These are phyloP conservation scores for Orius laevigatus DNA, from an alignment of 1,140 invertebrate species.

Conservation along the genomic window DNA sequence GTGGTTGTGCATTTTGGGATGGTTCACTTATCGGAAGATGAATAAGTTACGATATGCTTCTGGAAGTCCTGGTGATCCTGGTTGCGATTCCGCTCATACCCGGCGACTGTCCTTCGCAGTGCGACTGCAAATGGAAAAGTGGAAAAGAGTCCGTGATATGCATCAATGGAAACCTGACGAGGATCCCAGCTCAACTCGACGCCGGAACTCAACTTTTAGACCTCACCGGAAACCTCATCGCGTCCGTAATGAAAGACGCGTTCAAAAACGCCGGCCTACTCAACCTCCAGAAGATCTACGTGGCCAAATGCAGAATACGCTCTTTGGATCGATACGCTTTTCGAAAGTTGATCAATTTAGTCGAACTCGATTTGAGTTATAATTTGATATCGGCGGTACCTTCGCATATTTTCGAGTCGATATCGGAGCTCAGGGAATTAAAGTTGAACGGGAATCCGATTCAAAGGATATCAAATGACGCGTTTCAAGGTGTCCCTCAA, in stretches of 20 bases:
- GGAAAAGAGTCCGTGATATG: slow-evolving; percentile 69
- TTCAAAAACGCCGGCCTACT: slow-evolving; percentile 52
- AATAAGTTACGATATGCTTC: slow-evolving; percentile 1
- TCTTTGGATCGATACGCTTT: slow-evolving; percentile 46
- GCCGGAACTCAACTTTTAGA: slow-evolving; percentile 61
- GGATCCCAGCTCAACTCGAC: slow-evolving; percentile 48
- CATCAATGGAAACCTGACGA: slow-evolving; percentile 47
- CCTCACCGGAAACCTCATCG: slow-evolving; percentile 50
- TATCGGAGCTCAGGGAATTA: slow-evolving; percentile 56
- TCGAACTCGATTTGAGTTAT: slow-evolving; percentile 60
- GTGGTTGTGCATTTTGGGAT: slow-evolving; percentile 1
- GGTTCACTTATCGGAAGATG: neutral
- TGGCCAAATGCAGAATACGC: slow-evolving; percentile 44
- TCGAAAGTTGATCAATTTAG: slow-evolving; percentile 49
- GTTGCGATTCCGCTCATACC: slow-evolving; percentile 6
- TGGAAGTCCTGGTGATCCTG: slow-evolving; percentile 6
- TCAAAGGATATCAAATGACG: slow-evolving; percentile 43
- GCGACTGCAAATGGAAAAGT: slow-evolving; percentile 72
- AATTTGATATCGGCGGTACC: slow-evolving; percentile 51
- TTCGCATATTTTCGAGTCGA: slow-evolving; percentile 46
- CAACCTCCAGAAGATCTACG: slow-evolving; percentile 61
- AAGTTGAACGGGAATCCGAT: slow-evolving; percentile 57
- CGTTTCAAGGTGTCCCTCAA: slow-evolving; percentile 47
- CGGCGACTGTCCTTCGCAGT: slow-evolving; percentile 41
- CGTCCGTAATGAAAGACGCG: slow-evolving; percentile 44